Evolutionary conservation across 2,797 vertebrate species (phyloP).

Genomic region (Simalia tracyae): DNA sequence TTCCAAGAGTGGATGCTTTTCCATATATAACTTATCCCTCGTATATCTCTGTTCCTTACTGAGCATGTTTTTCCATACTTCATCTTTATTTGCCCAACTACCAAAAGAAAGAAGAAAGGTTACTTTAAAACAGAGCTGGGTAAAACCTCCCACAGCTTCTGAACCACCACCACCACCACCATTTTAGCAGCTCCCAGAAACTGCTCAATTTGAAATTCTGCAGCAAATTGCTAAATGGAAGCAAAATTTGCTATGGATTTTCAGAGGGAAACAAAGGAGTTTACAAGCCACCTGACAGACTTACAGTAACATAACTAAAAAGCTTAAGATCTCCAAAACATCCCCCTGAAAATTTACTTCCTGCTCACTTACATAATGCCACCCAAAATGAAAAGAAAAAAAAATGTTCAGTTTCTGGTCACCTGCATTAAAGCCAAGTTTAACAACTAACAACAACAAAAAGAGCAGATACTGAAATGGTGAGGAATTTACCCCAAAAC

Average conservation of each 20-base stretch:
- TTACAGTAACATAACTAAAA: background rate
- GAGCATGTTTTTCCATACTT: conserved; percentile 94
- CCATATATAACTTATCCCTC: conserved; percentile 83
- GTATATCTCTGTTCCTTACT: conserved; percentile 86
- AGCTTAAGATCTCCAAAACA: background rate
- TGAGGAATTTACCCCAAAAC: conserved; percentile 74
- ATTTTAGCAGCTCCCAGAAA: background rate
- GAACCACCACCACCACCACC: background rate
- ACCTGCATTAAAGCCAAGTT: background rate
- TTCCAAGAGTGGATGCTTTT: conserved; percentile 91
- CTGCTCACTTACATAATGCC: background rate
- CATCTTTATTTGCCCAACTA: conserved; percentile 94
- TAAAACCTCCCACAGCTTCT: background rate
- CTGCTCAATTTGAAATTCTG: background rate
- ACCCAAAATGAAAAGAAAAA: background rate
- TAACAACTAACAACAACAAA: background rate
- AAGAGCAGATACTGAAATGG: conserved; percentile 6
- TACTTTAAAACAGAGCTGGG: background rate
- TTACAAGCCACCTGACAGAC: background rate
- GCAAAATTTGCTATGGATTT: background rate
- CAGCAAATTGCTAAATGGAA: background rate
- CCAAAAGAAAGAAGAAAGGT: background rate
- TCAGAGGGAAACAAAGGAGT: background rate
- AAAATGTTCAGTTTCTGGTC: background rate
- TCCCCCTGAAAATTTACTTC: background rate